A percentile compares a stretch with the other conserved stretches of the same genome.
Evolutionary conservation across 2,113 vertebrate genomes (phyloP).

Genomic region (Pao palembangensis): DNA sequence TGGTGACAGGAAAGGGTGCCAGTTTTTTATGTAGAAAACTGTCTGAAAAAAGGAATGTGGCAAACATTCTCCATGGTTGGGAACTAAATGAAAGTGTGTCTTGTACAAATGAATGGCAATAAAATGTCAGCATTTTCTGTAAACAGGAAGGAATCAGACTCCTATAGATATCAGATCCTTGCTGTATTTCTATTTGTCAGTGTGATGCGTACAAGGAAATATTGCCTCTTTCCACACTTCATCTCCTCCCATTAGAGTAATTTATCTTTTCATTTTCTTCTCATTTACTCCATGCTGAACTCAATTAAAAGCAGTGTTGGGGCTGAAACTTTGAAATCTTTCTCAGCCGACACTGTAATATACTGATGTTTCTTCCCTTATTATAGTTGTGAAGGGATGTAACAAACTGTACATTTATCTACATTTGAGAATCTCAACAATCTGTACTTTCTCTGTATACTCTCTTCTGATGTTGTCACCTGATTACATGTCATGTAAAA

Average conservation of each 20-base stretch:
- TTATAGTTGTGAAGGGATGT: not conserved
- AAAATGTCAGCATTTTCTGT: slow-evolving; percentile 37
- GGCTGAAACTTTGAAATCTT: slow-evolving; percentile 54
- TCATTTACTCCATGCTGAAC: slow-evolving; percentile 67
- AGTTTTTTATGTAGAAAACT: too few species aligned
- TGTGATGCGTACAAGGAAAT: slow-evolving; percentile 45
- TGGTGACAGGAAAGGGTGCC: not conserved
- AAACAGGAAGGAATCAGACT: slow-evolving; percentile 46
- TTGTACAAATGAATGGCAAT: slow-evolving; percentile 30
- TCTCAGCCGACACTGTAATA: slow-evolving; percentile 12
- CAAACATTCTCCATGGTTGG: not conserved
- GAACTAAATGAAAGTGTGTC: slow-evolving; percentile 15
- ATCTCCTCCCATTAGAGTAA: slow-evolving; percentile 71
- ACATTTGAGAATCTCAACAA: too few species aligned
- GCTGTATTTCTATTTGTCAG: slow-evolving; percentile 63
- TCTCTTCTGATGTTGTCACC: too few species aligned
- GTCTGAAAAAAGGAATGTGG: too few species aligned
- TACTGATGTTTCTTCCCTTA: not conserved
- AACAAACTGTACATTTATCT: too few species aligned
- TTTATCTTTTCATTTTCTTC: slow-evolving; percentile 73
- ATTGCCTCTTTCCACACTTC: slow-evolving; percentile 67
- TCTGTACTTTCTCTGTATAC: too few species aligned
- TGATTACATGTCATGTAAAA: too few species aligned
- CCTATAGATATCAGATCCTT: slow-evolving; percentile 28
- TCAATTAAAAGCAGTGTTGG: slow-evolving; percentile 65